Conservation (phyloP, 2,797 vertebrate genomes). For the Columba guinea region DNA sequence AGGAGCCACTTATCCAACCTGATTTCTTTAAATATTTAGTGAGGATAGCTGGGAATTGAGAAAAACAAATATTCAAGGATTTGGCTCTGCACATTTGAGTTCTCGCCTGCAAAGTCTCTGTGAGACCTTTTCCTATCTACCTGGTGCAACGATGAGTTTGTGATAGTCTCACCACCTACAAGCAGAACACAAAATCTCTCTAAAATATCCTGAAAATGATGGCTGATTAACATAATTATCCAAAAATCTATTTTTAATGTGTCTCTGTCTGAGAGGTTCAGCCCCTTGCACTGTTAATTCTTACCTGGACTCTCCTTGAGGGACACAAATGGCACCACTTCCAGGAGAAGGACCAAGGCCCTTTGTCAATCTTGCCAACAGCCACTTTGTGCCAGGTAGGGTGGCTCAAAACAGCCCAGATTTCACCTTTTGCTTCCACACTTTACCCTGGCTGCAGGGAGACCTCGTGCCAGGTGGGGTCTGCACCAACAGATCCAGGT, state of each 20-base stretch:
- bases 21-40: background rate
- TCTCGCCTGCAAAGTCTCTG: background rate
- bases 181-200: background rate
- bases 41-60: background rate
- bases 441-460: background rate
- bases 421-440: background rate
- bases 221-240: background rate
- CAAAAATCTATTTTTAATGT: accelerated
- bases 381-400: background rate
- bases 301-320: background rate
- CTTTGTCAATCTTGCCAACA: too few relatives aligned
- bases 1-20: background rate
- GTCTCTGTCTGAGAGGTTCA: background rate
- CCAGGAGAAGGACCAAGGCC: background rate
- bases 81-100: background rate
- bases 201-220: background rate
- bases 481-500: background rate
- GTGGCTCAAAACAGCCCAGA: background rate
- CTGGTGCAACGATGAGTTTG: background rate
- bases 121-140: background rate
- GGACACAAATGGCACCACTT: background rate
- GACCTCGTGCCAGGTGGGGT: background rate
- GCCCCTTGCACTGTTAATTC: background rate
- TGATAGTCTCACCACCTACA: background rate
- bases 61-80: background rate